These are phyloP conservation scores for Caenorhabditis japonica DNA, from an alignment of 2,888 invertebrate species.

Conservation along the genomic window DNA sequence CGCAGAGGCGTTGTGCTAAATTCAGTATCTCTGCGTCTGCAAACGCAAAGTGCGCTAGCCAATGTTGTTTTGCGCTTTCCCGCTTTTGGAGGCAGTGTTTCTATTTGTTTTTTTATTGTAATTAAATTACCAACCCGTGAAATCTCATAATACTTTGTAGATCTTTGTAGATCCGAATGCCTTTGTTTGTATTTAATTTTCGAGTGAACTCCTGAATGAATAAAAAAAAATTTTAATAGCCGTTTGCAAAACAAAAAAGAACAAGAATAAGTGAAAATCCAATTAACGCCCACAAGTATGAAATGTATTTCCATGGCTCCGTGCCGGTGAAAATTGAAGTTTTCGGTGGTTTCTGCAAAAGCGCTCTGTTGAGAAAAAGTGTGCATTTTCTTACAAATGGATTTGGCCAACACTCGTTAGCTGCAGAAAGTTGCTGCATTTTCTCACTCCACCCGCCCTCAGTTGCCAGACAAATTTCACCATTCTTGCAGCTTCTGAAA, in stretches of 20 bases:
- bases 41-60: too few relatives aligned
- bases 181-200: constrained; percentile 21
- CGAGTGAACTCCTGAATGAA: constrained; percentile 18
- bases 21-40: too few relatives aligned
- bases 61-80: too few relatives aligned
- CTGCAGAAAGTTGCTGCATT: neutral
- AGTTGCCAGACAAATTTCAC: constrained; percentile 2
- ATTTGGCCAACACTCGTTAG: constrained; percentile 1
- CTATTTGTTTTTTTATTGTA: neutral
- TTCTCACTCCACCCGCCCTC: neutral
- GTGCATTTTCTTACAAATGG: neutral
- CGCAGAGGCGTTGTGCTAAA: too few relatives aligned
- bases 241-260: too few relatives aligned
- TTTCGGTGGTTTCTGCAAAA: neutral
- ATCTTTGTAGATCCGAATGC: constrained; percentile 22
- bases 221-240: neutral
- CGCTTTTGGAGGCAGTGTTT: too few relatives aligned
- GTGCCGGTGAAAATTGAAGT: constrained; percentile 2
- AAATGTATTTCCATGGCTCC: too few relatives aligned
- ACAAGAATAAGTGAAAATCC: too few relatives aligned
- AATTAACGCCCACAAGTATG: too few relatives aligned
- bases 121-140: too few relatives aligned
- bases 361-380: neutral
- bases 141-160: constrained; percentile 15
- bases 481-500: neutral